Evolutionary conservation across 2,797 vertebrate genomes (phyloP), one percentile per base, ranked within the genome.

Genomic region (Lepidocolaptes lacrymiger): DNA sequence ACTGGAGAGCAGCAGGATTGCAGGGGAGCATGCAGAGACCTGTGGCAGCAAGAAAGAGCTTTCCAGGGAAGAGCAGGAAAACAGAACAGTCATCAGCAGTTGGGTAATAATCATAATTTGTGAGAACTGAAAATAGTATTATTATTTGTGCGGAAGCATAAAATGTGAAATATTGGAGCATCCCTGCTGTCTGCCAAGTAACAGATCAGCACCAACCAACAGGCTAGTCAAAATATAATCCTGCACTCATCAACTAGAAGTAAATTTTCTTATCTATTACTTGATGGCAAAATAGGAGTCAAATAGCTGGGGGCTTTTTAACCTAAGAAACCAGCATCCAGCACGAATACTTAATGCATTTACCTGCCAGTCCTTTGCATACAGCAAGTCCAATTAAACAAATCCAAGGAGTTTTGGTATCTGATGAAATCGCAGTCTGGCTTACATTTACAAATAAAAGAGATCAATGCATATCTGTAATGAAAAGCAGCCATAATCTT

Each of bases 51-150:
- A 91, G 63, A 89, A 91, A 54, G 37, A 51, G 83, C 48, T 84
- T 95, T 80, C 56, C 72, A 87, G 75, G 83, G 36, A 66, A 93
- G 66, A 78, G n/a, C 8, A 59, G 86, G 48, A 93, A 93, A 88
- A 85, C 66, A 26, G 48, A 83, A 28, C 22, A 49, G 83, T 79
- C 77, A 91, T 63, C 66, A 89, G 84, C 85, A 91, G 41, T 16
- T 61, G 59, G 34, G 51, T 91, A 69, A 93, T 49, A 55, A 92
- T 81, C 71, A 94, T 83, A 79, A 94, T 96, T 73, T 94, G 52
- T 52, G 90, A 91, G 52, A 91, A 73, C 28, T 64, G 32, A 61
- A 79, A 88, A 93, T 22, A 63, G 62, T 56, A 46, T 54, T 82
- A 82, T 88, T 93, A 87, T 69, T 86, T 54, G 36, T 56, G 78